These are phyloP conservation scores for Malurus cyaneus DNA, from an alignment of 2,113 vertebrate genomes.

Conservation along the genomic window DNA sequence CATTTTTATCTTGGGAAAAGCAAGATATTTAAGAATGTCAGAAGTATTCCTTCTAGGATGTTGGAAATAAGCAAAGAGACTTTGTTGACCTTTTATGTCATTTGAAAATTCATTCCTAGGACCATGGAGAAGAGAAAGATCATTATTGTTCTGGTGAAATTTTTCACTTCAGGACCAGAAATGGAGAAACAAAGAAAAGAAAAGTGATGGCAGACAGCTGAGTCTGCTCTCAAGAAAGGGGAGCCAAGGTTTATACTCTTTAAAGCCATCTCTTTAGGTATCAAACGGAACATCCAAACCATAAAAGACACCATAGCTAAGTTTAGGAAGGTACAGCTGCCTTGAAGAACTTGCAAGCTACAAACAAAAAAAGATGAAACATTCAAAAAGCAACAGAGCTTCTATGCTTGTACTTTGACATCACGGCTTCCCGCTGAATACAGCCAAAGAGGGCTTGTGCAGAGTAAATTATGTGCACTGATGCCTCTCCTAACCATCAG, in stretches of 20 bases:
- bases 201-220: neutral
- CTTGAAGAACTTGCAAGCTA: neutral
- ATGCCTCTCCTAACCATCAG: neutral
- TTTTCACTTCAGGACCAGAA: neutral
- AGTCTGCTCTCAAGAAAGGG: neutral
- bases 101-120: neutral
- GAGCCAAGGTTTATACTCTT: neutral
- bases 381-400: neutral
- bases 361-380: neutral
- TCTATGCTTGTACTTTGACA: neutral
- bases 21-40: neutral
- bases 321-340: neutral
- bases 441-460: neutral
- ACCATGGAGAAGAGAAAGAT: neutral
- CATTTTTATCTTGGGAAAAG: neutral
- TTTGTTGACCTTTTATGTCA: neutral
- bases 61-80: neutral
- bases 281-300: neutral
- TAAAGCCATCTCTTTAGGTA: neutral
- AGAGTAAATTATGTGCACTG: neutral
- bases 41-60: neutral
- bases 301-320: neutral
- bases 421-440: neutral
- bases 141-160: neutral
- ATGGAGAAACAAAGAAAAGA: neutral